Evolutionary conservation across 2,888 invertebrate species (phyloP), one percentile per base, ranked within the genome.

Genomic region (Nysson spinosus): DNA sequence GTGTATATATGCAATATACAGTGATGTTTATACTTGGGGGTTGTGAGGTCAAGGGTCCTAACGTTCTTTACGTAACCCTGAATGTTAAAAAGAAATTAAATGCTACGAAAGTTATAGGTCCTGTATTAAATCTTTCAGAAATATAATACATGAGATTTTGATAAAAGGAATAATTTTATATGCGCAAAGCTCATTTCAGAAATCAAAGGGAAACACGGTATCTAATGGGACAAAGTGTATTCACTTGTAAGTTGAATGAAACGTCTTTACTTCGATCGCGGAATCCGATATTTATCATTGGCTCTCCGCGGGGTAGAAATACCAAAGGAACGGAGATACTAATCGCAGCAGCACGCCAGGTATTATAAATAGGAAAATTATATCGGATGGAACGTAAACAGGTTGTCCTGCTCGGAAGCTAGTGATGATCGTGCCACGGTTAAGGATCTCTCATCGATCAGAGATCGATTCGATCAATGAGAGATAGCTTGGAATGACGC

Each of bases 361-460:
- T 80, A 81, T 82, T 82, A 80, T 82, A 82, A 83, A 83, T 82
- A 79, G 80, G 73, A 69, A 80, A 84, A 83, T 84, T 77, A 81
- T 81, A 72, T 61, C 49, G 69, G 67, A 54, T 65, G 67, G 69
- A 66, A 63, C 72, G 74, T 77, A 81, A 84, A 82, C 84, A 82
- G 82, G 84, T 82, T 84, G 77, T 78, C 65, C 72, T 42, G 65
- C 57, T 63, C 22, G 55, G 54, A 68, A 69, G 70, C 65, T 69
- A 63, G 71, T 74, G 78, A 73, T 76, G 69, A 72, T 37, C 67
- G 51, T 35, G 34, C 34, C 51, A 26, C 3, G 35, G 32, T 24
- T 28, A 37, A 37, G 60, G 64, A 71, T 65, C 46, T 55, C 49
- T 39, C 54, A 61, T 64, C 54, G 52, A 63, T 57, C 60, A 50